Percentiles rank a stretch among this genome's conserved stretches.
Conservation (phyloP, 2,113 vertebrate genomes). For the Oncorhynchus kisutch region DNA sequence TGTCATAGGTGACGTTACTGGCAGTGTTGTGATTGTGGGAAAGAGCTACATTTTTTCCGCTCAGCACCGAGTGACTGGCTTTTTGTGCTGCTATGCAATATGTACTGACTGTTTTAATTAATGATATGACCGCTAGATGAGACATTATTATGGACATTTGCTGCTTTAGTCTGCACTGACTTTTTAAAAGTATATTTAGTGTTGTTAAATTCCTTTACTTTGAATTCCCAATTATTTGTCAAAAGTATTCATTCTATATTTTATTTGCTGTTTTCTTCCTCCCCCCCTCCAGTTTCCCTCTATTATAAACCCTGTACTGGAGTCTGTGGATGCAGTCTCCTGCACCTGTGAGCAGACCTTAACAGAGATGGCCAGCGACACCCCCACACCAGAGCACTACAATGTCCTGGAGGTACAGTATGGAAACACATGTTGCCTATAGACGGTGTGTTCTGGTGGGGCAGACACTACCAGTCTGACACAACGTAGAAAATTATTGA, state of each 20-base stretch:
- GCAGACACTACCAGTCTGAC: background rate
- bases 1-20: conserved; percentile 40
- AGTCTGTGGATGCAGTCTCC: conserved; percentile 87
- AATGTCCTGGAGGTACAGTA: conserved; percentile 82
- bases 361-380: conserved; percentile 74
- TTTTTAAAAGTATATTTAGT: background rate
- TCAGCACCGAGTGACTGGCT: conserved; percentile 20
- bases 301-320: conserved; percentile 83
- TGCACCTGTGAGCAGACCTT: conserved; percentile 85
- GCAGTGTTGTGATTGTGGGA: conserved; percentile 39
- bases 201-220: background rate
- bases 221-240: too few relatives aligned
- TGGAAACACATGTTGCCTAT: background rate
- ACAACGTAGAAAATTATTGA: background rate
- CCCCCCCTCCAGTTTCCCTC: conserved; percentile 79
- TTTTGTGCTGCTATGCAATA: conserved; percentile 7
- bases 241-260: background rate
- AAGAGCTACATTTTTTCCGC: background rate
- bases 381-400: conserved; percentile 81
- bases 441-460: background rate
- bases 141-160: background rate
- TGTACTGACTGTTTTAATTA: background rate
- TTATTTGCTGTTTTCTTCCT: conserved; percentile 38
- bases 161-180: background rate
- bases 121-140: background rate